These are phyloP conservation scores for Xanthia icteritia DNA, from an alignment of 2,888 invertebrate species.

Conservation along the genomic window DNA sequence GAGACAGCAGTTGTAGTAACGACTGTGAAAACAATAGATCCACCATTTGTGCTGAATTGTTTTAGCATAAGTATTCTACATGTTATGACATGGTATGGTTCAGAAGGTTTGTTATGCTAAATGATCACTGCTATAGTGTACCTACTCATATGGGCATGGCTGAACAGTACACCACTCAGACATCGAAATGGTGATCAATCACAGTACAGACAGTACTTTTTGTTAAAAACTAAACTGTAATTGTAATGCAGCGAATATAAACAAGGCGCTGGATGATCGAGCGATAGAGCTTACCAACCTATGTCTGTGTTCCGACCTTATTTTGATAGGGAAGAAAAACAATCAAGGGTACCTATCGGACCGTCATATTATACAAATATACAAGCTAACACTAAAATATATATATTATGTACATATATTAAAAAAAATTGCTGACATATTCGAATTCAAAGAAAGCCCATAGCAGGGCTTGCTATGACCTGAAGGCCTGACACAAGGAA, in stretches of 20 bases:
- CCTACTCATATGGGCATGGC: background rate
- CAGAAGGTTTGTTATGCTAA: conserved; percentile 13
- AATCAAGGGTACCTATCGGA: background rate
- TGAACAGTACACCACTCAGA: too few species aligned
- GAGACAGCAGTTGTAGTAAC: conserved; percentile 18
- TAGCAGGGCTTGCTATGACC: background rate
- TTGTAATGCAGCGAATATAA: background rate
- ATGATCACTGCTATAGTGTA: background rate
- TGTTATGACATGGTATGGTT: background rate
- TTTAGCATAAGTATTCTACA: conserved; percentile 6
- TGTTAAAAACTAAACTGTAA: background rate
- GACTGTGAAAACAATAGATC: conserved; percentile 37
- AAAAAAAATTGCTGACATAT: too few species aligned
- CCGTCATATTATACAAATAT: too few species aligned
- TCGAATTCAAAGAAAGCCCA: background rate
- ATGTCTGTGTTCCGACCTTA: background rate
- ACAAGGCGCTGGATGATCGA: background rate
- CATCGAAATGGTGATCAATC: background rate
- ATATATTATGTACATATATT: too few species aligned
- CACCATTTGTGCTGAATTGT: conserved; percentile 34
- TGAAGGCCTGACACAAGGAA: background rate
- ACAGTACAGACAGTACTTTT: background rate
- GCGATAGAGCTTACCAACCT: background rate
- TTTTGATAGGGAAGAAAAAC: background rate
- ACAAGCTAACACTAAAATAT: too few species aligned